Evolutionary conservation across 2,797 vertebrate genomes (phyloP).

Genomic region (Austrolebias charrua): DNA sequence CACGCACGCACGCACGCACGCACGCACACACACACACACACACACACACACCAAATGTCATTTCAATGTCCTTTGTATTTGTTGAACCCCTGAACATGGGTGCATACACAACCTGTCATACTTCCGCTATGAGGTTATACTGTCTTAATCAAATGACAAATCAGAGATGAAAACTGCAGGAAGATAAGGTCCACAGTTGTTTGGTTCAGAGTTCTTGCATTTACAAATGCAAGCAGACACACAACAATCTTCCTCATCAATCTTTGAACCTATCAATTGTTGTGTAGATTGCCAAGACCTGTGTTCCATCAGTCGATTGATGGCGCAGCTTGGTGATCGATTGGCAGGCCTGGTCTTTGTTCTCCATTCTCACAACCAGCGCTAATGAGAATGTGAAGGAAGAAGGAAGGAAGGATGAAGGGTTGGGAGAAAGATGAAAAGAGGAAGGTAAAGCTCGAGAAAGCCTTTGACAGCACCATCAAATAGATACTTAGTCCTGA

Average conservation of each 20-base stretch:
- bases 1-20: conserved; percentile 20
- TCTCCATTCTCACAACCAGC: conserved; percentile 65
- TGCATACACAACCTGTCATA: conserved; percentile 6
- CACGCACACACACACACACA: too few species aligned
- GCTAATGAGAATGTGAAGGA: conserved; percentile 68
- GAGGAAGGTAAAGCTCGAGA: conserved; percentile 50
- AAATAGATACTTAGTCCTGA: conserved; percentile 66
- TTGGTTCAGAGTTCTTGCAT: conserved; percentile 37
- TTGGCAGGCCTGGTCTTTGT: conserved; percentile 68
- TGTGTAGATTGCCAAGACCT: conserved; percentile 58
- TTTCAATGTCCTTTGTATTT: conserved; percentile 38
- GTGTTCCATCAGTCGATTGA: conserved; percentile 66
- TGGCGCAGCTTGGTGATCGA: conserved; percentile 67
- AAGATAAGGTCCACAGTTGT: conserved; percentile 39
- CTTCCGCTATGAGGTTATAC: not conserved
- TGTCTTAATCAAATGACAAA: conserved; percentile 29
- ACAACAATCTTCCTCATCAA: conserved; percentile 61
- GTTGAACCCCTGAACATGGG: conserved; percentile 29
- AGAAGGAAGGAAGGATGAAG: conserved; percentile 45
- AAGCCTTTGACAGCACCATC: conserved; percentile 72
- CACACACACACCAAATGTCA: conserved; percentile 38
- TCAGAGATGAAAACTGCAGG: conserved; percentile 43
- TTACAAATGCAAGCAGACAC: conserved; percentile 44
- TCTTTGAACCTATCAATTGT: conserved; percentile 58
- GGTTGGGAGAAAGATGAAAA: conserved; percentile 67